Evolutionary conservation across 2,888 invertebrate genomes (phyloP).

Genomic region (Choristoneura rosaceana): DNA sequence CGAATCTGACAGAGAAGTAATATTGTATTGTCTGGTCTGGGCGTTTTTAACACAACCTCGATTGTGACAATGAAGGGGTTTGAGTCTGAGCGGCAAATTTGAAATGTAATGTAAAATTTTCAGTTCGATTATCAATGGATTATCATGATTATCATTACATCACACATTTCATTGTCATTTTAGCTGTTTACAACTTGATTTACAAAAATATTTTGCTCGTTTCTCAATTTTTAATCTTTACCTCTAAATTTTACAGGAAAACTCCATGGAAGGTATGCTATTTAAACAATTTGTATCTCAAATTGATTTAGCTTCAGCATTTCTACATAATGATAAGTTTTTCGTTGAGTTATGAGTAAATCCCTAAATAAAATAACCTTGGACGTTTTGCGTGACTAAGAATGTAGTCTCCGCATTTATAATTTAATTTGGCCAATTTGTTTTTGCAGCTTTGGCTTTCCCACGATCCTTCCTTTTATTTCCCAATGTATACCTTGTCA

Average conservation of each 20-base stretch:
- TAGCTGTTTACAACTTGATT: background rate
- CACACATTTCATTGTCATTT: background rate
- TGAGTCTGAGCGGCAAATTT: background rate
- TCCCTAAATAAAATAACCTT: background rate
- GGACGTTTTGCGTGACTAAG: background rate
- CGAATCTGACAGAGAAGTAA: background rate
- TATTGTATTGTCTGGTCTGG: background rate
- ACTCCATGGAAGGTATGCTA: background rate
- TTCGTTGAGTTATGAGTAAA: background rate
- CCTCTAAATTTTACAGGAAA: background rate
- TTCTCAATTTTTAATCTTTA: background rate
- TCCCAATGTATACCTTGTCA: background rate
- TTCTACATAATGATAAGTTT: background rate
- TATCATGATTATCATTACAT: too few species aligned
- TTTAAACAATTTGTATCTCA: background rate
- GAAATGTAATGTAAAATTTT: background rate
- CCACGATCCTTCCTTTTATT: constrained; percentile 15
- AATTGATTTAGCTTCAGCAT: background rate
- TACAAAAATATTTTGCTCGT: background rate
- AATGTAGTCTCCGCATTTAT: constrained; percentile 25
- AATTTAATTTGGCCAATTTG: constrained; percentile 36
- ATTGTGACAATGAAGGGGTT: background rate
- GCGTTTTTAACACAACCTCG: constrained; percentile 7
- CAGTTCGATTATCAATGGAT: background rate
- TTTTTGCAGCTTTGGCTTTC: constrained; percentile 32